Evolutionary conservation across 2,888 invertebrate genomes (phyloP).

Genomic region (Azorinus chamasolen): DNA sequence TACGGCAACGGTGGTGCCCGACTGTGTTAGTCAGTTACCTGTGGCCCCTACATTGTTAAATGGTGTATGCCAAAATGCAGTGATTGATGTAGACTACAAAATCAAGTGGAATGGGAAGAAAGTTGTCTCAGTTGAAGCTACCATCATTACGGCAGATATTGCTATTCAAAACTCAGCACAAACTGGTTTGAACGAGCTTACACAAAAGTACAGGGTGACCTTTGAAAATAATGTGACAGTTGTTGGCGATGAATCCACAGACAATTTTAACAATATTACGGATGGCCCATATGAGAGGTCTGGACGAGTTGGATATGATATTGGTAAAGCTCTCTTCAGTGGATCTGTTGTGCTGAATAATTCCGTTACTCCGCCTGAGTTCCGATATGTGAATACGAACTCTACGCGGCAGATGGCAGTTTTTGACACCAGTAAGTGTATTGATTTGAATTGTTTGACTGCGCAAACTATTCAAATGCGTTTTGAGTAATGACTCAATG

Average conservation of each 20-base stretch:
- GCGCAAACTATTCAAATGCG: not conserved
- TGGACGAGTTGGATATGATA: conserved; percentile 78
- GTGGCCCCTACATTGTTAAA: conserved; percentile 54
- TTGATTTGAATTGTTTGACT: not conserved
- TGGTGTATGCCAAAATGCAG: conserved; percentile 75
- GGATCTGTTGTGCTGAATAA: conserved; percentile 71
- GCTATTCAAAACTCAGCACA: conserved; percentile 35
- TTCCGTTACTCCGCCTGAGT: conserved; percentile 45
- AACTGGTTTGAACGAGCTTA: conserved; percentile 53
- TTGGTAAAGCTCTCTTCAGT: conserved; percentile 74
- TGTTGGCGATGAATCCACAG: conserved; percentile 48
- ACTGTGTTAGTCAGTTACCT: conserved; percentile 76
- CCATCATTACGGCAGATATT: conserved; percentile 74
- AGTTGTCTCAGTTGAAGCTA: conserved; percentile 76
- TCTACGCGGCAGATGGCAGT: conserved; percentile 74
- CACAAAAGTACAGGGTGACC: conserved; percentile 73
- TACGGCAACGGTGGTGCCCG: conserved; percentile 44
- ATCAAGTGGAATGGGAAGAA: conserved; percentile 77
- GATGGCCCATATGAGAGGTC: conserved; percentile 71
- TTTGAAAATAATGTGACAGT: conserved; percentile 69
- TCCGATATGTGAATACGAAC: conserved; percentile 71
- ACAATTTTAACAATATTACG: conserved; percentile 67
- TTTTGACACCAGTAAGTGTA: conserved; percentile 75
- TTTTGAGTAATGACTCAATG: too few species aligned
- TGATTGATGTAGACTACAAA: conserved; percentile 80